Conservation (phyloP, 1,140 invertebrate species). For the Cotesia typhae region DNA sequence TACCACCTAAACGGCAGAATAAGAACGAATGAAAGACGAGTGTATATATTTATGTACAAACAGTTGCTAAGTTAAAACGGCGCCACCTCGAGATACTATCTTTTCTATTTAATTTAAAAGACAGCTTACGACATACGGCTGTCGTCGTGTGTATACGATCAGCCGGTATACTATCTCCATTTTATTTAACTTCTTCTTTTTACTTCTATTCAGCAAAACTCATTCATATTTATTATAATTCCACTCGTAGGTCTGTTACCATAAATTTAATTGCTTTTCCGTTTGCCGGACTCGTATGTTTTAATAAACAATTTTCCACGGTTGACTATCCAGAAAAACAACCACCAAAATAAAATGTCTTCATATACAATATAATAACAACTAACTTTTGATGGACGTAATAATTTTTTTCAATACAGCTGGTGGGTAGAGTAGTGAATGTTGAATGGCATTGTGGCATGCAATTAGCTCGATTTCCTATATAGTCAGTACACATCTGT, state of each 20-base stretch:
- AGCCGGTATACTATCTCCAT: conserved; percentile 36
- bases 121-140: conserved; percentile 48
- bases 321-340: background rate
- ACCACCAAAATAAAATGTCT: background rate
- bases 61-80: conserved; percentile 39
- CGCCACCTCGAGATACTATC: conserved; percentile 46
- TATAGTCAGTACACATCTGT: conserved; percentile 49
- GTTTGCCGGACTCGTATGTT: background rate
- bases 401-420: background rate
- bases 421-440: background rate
- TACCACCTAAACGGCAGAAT: conserved; percentile 3
- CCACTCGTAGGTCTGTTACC: too few species aligned
- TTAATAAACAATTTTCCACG: too few species aligned
- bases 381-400: too few species aligned
- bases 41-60: conserved; percentile 3
- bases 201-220: conserved; percentile 1
- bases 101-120: conserved; percentile 30
- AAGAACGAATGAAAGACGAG: conserved; percentile 5
- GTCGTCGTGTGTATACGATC: conserved; percentile 43
- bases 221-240: background rate
- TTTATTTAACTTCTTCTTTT: conserved; percentile 22
- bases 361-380: conserved; percentile 10
- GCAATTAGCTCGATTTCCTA: conserved; percentile 42
- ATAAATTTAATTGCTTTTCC: background rate
- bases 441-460: background rate